A percentile compares a stretch with the other conserved stretches of the same genome.
These are phyloP conservation scores for Acanthis flammea DNA, from an alignment of 2,797 vertebrate genomes.

Conservation along the genomic window DNA sequence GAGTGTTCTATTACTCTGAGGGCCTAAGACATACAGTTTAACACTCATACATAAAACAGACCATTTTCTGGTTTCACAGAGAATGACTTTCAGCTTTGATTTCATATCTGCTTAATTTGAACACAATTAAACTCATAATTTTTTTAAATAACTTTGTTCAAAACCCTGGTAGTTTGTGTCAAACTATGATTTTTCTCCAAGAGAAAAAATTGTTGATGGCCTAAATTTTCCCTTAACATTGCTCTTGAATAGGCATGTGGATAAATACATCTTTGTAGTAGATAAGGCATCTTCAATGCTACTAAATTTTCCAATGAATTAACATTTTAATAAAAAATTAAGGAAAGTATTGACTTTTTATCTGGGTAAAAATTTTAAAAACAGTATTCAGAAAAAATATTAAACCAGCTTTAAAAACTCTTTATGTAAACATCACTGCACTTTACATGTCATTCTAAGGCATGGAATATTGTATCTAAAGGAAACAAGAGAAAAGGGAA, in stretches of 20 bases:
- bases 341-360: rapidly evolving
- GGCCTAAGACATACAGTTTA: not conserved
- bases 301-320: not conserved
- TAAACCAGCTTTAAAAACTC: not conserved
- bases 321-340: not conserved
- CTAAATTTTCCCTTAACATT: not conserved
- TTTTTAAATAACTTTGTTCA: not conserved
- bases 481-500: not conserved
- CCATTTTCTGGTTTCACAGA: not conserved
- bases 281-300: not conserved
- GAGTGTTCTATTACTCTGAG: not conserved
- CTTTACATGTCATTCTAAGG: not conserved
- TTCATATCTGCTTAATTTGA: not conserved
- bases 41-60: not conserved
- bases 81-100: not conserved
- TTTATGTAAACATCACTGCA: not conserved
- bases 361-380: not conserved
- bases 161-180: not conserved
- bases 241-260: not conserved
- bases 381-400: not conserved
- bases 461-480: not conserved
- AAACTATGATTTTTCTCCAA: not conserved
- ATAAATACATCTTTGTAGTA: not conserved
- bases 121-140: not conserved
- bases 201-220: not conserved